Percentiles rank a stretch among this genome's conserved stretches.
phyloP scores from a whole-genome alignment of 2,888 invertebrate genomes.

The Chaetoderma sp. region DNA sequence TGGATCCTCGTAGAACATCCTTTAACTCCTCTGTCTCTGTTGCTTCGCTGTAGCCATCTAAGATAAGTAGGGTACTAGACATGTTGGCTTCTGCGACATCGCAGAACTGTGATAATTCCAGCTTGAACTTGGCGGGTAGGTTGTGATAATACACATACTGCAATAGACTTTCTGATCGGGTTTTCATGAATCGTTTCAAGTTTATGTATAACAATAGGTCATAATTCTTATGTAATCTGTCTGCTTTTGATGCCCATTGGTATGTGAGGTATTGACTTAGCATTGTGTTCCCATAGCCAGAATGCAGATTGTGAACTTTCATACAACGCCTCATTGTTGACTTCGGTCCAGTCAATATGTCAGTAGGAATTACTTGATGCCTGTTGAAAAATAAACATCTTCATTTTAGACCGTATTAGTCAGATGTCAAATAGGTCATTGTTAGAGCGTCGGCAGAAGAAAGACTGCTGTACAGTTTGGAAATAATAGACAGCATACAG shows the following conservation, averaged over 20 bases:
- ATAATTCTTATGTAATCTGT: conserved; percentile 42
- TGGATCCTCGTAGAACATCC: conserved; percentile 43
- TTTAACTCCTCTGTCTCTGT: conserved; percentile 26
- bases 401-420: too few species aligned
- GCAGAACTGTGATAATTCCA: conserved; percentile 50
- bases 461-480: too few species aligned
- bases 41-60: conserved; percentile 55
- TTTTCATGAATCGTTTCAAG: conserved; percentile 33
- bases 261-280: conserved; percentile 51
- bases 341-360: too few species aligned
- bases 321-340: too few species aligned
- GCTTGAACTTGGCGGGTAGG: conserved; percentile 46
- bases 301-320: too few species aligned
- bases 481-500: too few species aligned
- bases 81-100: conserved; percentile 46
- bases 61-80: conserved; percentile 46
- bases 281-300: conserved; percentile 62
- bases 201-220: conserved; percentile 47
- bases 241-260: conserved; percentile 53
- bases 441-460: too few species aligned
- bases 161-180: conserved; percentile 39
- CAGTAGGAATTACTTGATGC: too few species aligned
- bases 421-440: too few species aligned
- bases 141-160: conserved; percentile 48
- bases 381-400: too few species aligned